phyloP scores from a whole-genome alignment of 1,140 invertebrate species.

The Drosophila parvula region DNA sequence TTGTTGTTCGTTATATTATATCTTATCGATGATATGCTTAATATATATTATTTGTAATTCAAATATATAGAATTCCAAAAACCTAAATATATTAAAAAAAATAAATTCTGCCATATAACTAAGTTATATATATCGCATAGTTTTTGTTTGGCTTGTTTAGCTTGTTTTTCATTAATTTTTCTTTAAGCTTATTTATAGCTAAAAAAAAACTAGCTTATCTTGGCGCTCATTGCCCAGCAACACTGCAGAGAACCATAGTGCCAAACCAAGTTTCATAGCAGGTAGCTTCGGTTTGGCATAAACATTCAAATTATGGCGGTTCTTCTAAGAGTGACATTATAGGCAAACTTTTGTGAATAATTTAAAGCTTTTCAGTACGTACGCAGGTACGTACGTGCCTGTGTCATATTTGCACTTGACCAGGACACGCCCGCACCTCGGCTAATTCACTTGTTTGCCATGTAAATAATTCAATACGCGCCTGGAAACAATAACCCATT shows the following conservation, averaged over 20 bases:
- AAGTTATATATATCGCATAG: too few relatives aligned
- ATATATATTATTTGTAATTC: too few relatives aligned
- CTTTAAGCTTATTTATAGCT: too few relatives aligned
- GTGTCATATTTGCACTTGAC: constrained; percentile 33
- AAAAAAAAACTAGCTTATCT: too few relatives aligned
- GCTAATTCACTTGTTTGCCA: constrained; percentile 29
- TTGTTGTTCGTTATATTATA: too few relatives aligned
- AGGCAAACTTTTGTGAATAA: constrained; percentile 18
- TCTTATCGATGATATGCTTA: too few relatives aligned
- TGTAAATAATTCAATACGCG: constrained; percentile 56
- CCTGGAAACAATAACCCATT: constrained; percentile 22
- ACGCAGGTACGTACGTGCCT: constrained; percentile 1
- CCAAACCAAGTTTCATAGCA: not conserved
- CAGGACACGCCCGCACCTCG: constrained; percentile 22
- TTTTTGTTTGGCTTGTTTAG: too few relatives aligned
- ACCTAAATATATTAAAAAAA: too few relatives aligned
- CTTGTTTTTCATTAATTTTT: too few relatives aligned
- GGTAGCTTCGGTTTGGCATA: not conserved
- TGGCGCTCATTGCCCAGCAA: too few relatives aligned
- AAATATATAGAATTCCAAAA: too few relatives aligned
- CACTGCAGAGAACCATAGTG: not conserved
- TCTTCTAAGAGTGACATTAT: not conserved
- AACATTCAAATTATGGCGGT: not conserved
- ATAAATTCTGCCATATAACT: too few relatives aligned
- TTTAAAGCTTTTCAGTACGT: constrained; percentile 25